Percentiles rank a stretch among this genome's conserved stretches.
Conservation (phyloP, 1,140 invertebrate species). For the Rhopalosiphum maidis region DNA sequence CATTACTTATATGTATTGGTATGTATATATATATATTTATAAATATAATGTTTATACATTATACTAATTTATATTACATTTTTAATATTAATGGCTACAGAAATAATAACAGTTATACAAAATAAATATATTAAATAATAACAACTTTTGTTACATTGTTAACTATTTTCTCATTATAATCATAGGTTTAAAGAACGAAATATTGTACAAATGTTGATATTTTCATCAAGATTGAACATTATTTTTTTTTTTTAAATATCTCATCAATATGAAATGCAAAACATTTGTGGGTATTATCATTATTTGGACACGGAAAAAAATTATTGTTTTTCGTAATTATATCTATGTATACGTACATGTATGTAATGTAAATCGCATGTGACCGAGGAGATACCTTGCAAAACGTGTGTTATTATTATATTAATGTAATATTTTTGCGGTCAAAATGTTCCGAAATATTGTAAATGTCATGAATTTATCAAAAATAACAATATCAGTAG, state of each 20-base stretch:
- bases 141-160: neutral
- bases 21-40: neutral
- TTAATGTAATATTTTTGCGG: neutral
- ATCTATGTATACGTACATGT: too few species aligned
- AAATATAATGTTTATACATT: neutral
- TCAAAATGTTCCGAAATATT: neutral
- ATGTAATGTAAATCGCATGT: neutral
- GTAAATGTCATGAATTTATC: neutral
- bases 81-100: neutral
- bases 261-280: neutral
- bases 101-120: conserved; percentile 1
- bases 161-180: neutral
- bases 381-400: neutral
- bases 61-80: neutral
- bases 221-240: neutral
- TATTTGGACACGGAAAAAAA: neutral
- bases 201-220: neutral
- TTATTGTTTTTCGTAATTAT: neutral
- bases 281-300: neutral
- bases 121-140: conserved; percentile 21
- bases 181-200: neutral
- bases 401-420: neutral
- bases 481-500: neutral
- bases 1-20: neutral
- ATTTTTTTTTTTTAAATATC: neutral